phyloP scores from a whole-genome alignment of 2,797 vertebrate species.

The Spinibarbus caldwelli region DNA sequence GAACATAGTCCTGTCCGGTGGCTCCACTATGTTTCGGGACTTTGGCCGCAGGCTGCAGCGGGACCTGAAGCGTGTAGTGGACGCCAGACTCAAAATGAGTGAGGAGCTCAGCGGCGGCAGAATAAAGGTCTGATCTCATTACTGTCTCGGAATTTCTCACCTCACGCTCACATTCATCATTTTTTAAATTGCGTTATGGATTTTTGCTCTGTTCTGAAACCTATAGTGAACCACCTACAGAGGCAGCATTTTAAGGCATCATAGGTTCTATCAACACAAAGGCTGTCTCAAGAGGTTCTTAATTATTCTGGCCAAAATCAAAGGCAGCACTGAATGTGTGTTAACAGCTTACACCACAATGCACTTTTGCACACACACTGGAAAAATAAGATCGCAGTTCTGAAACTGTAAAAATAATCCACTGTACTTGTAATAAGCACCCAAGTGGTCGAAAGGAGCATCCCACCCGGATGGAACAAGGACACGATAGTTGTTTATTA shows the following conservation, averaged over 20 bases:
- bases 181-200: not conserved
- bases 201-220: not conserved
- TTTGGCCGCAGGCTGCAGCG: constrained; percentile 89
- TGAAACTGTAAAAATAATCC: not conserved
- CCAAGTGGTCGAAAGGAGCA: not conserved
- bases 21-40: constrained; percentile 92
- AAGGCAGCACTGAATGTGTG: not conserved
- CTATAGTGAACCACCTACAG: too few species aligned
- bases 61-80: constrained; percentile 88
- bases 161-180: not conserved
- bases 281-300: not conserved
- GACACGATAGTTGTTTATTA: not conserved
- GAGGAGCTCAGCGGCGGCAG: constrained; percentile 85
- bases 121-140: constrained; percentile 39
- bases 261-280: too few species aligned
- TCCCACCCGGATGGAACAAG: not conserved
- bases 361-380: not conserved
- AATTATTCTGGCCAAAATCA: not conserved
- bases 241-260: too few species aligned
- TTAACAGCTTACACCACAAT: not conserved
- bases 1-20: constrained; percentile 91
- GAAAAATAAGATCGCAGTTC: not conserved
- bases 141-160: not conserved
- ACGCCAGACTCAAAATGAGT: constrained; percentile 82
- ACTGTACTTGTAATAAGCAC: not conserved